phyloP scores from a whole-genome alignment of 2,797 vertebrate genomes.

The Tiaroga cobitis region DNA sequence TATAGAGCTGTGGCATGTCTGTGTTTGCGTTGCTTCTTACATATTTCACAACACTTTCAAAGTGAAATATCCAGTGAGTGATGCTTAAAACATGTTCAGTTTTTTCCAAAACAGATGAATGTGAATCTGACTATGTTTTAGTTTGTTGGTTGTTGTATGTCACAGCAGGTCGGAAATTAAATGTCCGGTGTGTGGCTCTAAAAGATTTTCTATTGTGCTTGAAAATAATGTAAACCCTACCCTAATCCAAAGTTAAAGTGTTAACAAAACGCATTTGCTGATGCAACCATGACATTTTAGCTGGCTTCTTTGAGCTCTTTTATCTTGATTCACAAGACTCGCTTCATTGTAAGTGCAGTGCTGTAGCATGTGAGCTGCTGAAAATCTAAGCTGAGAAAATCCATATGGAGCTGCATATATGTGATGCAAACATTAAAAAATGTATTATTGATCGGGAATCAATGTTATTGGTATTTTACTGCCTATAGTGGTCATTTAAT shows the following conservation, averaged over 20 bases:
- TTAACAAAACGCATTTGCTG: too few relatives aligned
- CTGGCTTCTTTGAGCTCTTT: background rate
- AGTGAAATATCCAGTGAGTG: too few relatives aligned
- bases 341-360: background rate
- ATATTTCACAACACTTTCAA: background rate
- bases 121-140: too few relatives aligned
- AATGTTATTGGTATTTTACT: background rate
- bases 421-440: background rate
- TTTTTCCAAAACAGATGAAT: too few relatives aligned
- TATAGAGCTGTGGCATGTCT: background rate
- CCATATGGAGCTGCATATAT: too few relatives aligned
- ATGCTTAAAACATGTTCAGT: background rate
- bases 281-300: background rate
- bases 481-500: background rate
- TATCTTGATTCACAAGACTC: background rate
- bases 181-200: too few relatives aligned
- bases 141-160: background rate
- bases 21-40: background rate
- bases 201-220: background rate
- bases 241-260: too few relatives aligned
- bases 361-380: too few relatives aligned
- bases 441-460: background rate
- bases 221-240: background rate
- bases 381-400: too few relatives aligned
- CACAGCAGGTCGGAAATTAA: background rate